Evolutionary conservation across 2,888 invertebrate species (phyloP), one percentile per base, ranked within the genome.

Genomic region (Ophion ventricosus): DNA sequence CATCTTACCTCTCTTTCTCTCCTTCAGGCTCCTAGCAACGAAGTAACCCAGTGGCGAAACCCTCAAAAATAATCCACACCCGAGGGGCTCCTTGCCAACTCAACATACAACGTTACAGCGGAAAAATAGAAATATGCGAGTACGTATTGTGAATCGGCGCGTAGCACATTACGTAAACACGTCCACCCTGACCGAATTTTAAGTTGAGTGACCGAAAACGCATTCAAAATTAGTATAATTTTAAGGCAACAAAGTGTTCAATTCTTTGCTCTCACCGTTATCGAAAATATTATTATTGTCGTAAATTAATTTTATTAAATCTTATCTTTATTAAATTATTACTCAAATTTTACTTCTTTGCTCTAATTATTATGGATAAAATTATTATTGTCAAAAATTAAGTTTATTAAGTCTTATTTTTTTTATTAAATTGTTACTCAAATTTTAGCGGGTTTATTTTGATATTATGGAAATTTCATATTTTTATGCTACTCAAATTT

Each of bases 1-100:
- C 35, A 43, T 25, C 25, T n/a, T 17, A 59, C 43, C 11, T 77
- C 8, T 10, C 49, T n/a, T 23, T 20, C 83, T 86, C 23, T 29
- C 43, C 56, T 57, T 26, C 25, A 17, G 20, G 25, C 56, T 43
- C 26, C 86, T 86, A 59, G 79, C 80, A 83, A 79, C 82, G 40
- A 87, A 90, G 89, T 91, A 92, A 91, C 91, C 91, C 88, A 91
- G 87, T 90, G 89, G 74, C 69, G 69, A 87, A 87, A 87, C 84
- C 86, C 87, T 88, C 87, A 82, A 89, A 90, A 91, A 90, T 90
- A 90, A 87, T 87, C 29, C 61, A 40, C 83, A 40, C 20, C 63
- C 35, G 56, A 49, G 49, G 49, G 17, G 14, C 49, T 49, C 1
- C n/a, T 86, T 80, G 79, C 82, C 82, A 77, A 82, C 69, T 73